Percentiles rank a stretch among this genome's conserved stretches.
These are phyloP conservation scores for Pundamilia nyererei DNA, from an alignment of 2,113 vertebrate species.

Conservation along the genomic window DNA sequence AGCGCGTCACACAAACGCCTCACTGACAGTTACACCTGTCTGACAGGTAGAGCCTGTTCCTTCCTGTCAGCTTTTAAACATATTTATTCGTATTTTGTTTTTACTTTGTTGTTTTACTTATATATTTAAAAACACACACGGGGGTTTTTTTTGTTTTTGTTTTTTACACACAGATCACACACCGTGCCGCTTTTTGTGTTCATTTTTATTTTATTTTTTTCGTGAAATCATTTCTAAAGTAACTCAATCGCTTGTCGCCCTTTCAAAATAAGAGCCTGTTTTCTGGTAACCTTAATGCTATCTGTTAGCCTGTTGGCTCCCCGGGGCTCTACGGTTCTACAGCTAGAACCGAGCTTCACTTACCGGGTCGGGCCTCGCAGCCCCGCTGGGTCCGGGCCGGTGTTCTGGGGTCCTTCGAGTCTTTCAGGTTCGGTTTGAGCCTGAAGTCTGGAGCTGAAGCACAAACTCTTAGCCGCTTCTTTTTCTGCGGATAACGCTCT, in stretches of 20 bases:
- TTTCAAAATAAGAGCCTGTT: background rate
- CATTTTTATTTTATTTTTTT: background rate
- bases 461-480: background rate
- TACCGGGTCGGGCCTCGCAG: background rate
- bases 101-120: no score
- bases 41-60: no score
- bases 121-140: no score
- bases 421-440: background rate
- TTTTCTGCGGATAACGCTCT: background rate
- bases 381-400: background rate
- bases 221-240: background rate
- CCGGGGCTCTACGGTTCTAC: background rate
- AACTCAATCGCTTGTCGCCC: background rate
- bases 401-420: background rate
- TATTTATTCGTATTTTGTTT: no score
- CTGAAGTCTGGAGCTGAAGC: background rate
- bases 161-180: background rate
- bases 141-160: rapidly evolving
- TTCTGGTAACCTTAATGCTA: background rate
- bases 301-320: background rate
- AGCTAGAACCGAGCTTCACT: background rate
- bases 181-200: background rate
- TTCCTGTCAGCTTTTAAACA: no score
- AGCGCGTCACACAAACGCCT: no score
- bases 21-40: no score